phyloP scores from a whole-genome alignment of 2,113 vertebrate species.

The Leptodactylus fuscus region DNA sequence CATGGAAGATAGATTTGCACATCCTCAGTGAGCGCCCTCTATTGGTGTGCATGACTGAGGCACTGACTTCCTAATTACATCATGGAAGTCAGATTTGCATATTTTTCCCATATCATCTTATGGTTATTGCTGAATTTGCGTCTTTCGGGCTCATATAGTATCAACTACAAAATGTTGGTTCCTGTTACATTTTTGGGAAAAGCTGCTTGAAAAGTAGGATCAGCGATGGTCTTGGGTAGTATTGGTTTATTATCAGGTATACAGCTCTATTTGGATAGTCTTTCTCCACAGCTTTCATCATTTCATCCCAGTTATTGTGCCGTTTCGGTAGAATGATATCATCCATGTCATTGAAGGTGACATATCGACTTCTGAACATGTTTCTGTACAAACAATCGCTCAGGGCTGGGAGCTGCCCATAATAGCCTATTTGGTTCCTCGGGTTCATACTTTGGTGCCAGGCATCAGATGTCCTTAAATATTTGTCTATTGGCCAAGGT shows the following conservation, averaged over 20 bases:
- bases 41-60: too few species aligned
- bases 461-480: not conserved
- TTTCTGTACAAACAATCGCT: not conserved
- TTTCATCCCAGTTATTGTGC: not conserved
- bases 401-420: not conserved
- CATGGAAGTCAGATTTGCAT: too few species aligned
- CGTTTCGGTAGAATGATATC: not conserved
- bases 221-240: not conserved
- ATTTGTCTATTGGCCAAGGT: constrained; percentile 3
- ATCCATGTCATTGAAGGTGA: not conserved
- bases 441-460: not conserved
- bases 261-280: not conserved
- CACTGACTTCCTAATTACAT: too few species aligned
- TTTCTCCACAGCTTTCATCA: not conserved
- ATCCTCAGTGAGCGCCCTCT: too few species aligned
- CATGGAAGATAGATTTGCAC: too few species aligned
- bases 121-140: not conserved
- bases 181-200: not conserved
- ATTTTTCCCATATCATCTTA: too few species aligned
- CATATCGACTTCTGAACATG: not conserved
- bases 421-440: not conserved
- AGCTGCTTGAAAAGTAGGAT: not conserved
- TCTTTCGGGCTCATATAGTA: not conserved
- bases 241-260: not conserved
- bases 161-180: not conserved